Base-by-base conservation (phyloP, 1,140 invertebrate species). In the Drosophila carrolli region DNA sequence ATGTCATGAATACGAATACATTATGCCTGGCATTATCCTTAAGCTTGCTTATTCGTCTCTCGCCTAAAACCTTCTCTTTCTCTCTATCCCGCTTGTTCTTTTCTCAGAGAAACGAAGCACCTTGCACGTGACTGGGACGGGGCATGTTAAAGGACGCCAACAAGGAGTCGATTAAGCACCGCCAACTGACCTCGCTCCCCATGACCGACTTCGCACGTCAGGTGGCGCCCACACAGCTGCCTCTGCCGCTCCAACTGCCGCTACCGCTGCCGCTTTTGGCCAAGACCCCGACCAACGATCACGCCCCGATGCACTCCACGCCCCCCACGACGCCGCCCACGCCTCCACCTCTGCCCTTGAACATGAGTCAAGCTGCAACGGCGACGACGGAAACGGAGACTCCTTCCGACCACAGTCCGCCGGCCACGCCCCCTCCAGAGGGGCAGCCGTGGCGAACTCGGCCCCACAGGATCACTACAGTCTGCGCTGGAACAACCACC, bases 401-500 rank as follows among this genome's bases (percentile, higher is more conserved):
- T 37, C 47, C 66, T 9, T 37, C 62, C 2, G 61, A 53, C 5
- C 77, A 89, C 55, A 89, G 81, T 75, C 73, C 80, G 43, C 84
- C 88, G 35, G 71, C 88, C 68, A 90, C 88, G 46, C 80, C 84
- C 38, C 81, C 14, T 57, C 46, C 43, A 38, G 44, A 10, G 54
- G 41, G 16, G 37, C 63, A 41, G n/a, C 35, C 29, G 40, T 40
- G 29, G n/a, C 48, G 27, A 40, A 23, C 38, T 1, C 68, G 9
- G 51, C 67, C 10, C 54, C 72, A 38, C 94, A 96, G 92, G 96
- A 97, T 81, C 96, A 97, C 92, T 98, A 97, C 93, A 97, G 97
- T 83, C 94, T 98, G 70, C 95, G 96, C 93, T 98, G 97, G 97
- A 97, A 97, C 94, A 97, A 98, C 93, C 97, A 98, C 93, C 96